phyloP scores from a whole-genome alignment of 2,113 vertebrate species.

The Solea senegalensis region DNA sequence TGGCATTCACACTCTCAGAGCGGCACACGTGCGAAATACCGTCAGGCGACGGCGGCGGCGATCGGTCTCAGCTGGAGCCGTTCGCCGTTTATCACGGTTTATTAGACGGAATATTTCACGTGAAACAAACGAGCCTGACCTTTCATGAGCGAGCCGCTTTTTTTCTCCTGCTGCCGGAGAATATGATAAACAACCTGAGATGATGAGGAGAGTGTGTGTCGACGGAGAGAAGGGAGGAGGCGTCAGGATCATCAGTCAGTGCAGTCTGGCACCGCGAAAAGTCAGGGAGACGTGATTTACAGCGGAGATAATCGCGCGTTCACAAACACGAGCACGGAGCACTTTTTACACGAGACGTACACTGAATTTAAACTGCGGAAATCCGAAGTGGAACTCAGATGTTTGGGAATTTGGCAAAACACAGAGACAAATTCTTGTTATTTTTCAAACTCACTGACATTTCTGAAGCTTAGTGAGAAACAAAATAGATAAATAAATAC shows the following conservation, averaged over 20 bases:
- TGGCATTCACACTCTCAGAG: conserved; percentile 61
- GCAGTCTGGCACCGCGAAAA: not conserved
- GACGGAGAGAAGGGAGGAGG: conserved; percentile 8
- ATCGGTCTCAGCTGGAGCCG: conserved; percentile 47
- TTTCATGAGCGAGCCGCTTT: conserved; percentile 42
- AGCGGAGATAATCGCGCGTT: too few species aligned
- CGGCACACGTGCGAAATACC: conserved; percentile 8
- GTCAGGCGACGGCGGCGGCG: conserved; percentile 20
- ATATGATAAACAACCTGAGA: conserved; percentile 45
- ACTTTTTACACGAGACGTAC: too few species aligned
- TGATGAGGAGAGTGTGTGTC: conserved; percentile 31
- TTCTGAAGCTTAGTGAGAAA: too few species aligned
- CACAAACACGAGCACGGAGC: too few species aligned
- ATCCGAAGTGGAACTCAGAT: too few species aligned
- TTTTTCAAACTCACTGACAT: too few species aligned
- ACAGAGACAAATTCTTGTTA: too few species aligned
- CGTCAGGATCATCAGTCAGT: conserved; percentile 2
- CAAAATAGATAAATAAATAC: too few species aligned
- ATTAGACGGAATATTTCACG: conserved; percentile 53
- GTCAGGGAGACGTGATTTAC: not conserved
- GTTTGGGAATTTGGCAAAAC: too few species aligned
- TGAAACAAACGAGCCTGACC: conserved; percentile 64
- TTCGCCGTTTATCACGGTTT: conserved; percentile 51
- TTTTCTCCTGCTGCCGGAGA: conserved; percentile 17
- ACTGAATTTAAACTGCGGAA: too few species aligned